Evolutionary conservation across 2,113 vertebrate species (phyloP).

Genomic region (Gasterosteus aculeatus): DNA sequence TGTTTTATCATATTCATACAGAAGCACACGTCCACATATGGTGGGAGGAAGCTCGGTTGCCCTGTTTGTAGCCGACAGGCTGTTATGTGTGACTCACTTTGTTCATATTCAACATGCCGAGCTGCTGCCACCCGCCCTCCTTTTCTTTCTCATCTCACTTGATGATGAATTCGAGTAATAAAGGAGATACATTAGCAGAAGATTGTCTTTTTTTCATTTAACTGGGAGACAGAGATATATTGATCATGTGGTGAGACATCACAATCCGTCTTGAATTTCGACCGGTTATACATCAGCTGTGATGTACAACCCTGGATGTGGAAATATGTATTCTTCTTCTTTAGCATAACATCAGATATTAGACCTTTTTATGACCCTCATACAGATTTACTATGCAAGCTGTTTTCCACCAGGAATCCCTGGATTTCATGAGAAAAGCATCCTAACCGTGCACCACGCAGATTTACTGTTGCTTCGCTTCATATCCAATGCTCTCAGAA

Average conservation of each 20-base stretch:
- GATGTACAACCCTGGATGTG: conserved; percentile 41
- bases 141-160: conserved; percentile 63
- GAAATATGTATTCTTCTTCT: conserved; percentile 47
- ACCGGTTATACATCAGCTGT: conserved; percentile 57
- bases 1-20: conserved; percentile 59
- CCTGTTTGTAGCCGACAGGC: conserved; percentile 73
- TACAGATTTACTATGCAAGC: conserved; percentile 6
- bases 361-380: conserved; percentile 42
- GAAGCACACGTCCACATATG: conserved; percentile 66
- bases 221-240: conserved; percentile 78
- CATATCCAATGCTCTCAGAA: conserved; percentile 48
- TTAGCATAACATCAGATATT: conserved; percentile 54
- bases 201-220: conserved; percentile 78
- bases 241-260: conserved; percentile 76
- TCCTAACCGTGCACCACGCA: conserved; percentile 10
- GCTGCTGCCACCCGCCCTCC: conserved; percentile 57
- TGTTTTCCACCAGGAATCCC: conserved; percentile 6
- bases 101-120: conserved; percentile 62
- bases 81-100: conserved; percentile 67
- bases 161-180: conserved; percentile 82
- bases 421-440: conserved; percentile 26
- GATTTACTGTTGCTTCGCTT: conserved; percentile 37
- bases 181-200: conserved; percentile 73
- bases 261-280: conserved; percentile 67
- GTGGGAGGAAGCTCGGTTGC: conserved; percentile 57